A percentile compares a stretch with the other conserved stretches of the same genome.
phyloP scores from a whole-genome alignment of 1,140 invertebrate species.

The Rhyacophila brunnea region DNA sequence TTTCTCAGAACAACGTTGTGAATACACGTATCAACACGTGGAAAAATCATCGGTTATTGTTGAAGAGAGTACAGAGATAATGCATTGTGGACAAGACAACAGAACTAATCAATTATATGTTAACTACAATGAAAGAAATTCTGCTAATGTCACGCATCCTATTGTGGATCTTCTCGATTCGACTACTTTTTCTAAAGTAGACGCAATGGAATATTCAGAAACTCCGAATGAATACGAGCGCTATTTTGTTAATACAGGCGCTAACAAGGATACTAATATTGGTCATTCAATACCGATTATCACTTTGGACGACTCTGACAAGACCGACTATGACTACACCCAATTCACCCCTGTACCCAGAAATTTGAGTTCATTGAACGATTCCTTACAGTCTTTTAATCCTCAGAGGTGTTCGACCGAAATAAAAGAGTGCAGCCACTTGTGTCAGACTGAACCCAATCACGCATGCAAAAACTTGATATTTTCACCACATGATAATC shows the following conservation, averaged over 20 bases:
- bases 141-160: constrained; percentile 18
- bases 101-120: no score
- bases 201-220: no score
- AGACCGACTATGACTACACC: constrained; percentile 39
- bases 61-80: not conserved
- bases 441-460: not conserved
- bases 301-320: no score
- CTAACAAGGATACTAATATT: constrained; percentile 34
- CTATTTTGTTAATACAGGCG: constrained; percentile 12
- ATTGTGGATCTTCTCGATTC: constrained; percentile 20
- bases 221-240: no score
- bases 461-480: constrained; percentile 37
- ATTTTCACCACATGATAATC: constrained; percentile 39
- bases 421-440: constrained; percentile 43
- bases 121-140: not conserved
- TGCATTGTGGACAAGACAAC: no score
- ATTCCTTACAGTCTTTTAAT: constrained; percentile 44
- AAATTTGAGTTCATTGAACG: constrained; percentile 48
- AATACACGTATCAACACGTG: not conserved
- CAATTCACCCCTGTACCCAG: constrained; percentile 51
- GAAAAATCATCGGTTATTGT: not conserved
- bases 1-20: not conserved
- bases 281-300: no score
- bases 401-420: constrained; percentile 53
- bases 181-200: constrained; percentile 10